A percentile compares a stretch with the other conserved stretches of the same genome.
Evolutionary conservation across 1,140 invertebrate genomes (phyloP).

Genomic region (Mactra quadrangularis): DNA sequence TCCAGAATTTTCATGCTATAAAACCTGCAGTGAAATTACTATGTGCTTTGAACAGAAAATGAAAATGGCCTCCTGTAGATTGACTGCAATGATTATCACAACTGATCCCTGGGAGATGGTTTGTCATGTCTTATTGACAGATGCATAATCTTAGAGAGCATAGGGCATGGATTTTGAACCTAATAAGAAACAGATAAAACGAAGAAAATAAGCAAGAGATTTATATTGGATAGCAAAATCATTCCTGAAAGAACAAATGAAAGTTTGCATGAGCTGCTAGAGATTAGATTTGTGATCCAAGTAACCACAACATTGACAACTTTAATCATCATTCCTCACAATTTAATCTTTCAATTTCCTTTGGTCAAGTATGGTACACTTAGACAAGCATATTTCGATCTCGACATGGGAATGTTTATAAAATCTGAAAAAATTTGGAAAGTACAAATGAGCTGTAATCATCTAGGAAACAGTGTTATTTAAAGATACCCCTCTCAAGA

Average conservation of each 20-base stretch:
- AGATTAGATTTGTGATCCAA: constrained; percentile 1
- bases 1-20: too few relatives aligned
- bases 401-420: too few relatives aligned
- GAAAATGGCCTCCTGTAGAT: too few relatives aligned
- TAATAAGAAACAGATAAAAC: constrained; percentile 18
- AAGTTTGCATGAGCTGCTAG: constrained; percentile 7
- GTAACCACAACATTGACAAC: constrained; percentile 18
- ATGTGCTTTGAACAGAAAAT: too few relatives aligned
- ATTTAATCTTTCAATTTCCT: constrained; percentile 20
- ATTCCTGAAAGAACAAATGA: constrained; percentile 1
- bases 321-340: constrained; percentile 6
- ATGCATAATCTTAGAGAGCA: constrained; percentile 4
- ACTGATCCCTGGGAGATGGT: too few relatives aligned
- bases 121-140: not conserved
- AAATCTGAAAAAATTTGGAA: too few relatives aligned
- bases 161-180: not conserved
- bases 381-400: not conserved
- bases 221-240: not conserved
- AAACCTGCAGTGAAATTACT: too few relatives aligned
- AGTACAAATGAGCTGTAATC: not conserved
- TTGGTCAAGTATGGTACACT: constrained; percentile 22
- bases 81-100: too few relatives aligned
- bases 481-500: not conserved
- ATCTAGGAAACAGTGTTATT: constrained; percentile 14
- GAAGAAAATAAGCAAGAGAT: constrained; percentile 4